Evolutionary conservation across 2,888 invertebrate species (phyloP).

Genomic region (Hofmannophila pseudospretella): DNA sequence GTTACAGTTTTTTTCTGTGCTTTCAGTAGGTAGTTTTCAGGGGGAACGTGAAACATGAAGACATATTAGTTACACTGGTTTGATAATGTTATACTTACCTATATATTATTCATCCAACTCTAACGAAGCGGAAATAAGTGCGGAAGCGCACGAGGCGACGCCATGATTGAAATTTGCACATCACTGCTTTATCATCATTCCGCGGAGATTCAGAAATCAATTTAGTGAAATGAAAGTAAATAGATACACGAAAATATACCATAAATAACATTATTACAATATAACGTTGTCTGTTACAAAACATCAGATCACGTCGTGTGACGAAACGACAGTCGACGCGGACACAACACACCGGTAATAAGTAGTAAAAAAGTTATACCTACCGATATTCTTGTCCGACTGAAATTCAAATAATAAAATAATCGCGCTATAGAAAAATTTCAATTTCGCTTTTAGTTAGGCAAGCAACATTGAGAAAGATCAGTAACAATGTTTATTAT

Average conservation of each 20-base stretch:
- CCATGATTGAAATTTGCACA: conserved; percentile 38
- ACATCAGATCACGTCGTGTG: conserved; percentile 40
- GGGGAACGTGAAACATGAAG: no score
- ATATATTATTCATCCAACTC: neutral
- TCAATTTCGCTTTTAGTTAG: conserved; percentile 28
- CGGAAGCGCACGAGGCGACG: conserved; percentile 15
- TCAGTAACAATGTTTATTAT: conserved; percentile 14
- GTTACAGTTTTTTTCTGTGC: no score
- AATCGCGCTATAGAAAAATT: conserved; percentile 16
- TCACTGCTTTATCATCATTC: conserved; percentile 27
- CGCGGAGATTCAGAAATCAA: conserved; percentile 29
- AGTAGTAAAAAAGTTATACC: no score
- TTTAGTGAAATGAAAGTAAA: conserved; percentile 21
- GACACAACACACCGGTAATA: conserved; percentile 23
- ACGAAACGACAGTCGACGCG: conserved; percentile 22
- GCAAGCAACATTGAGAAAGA: conserved; percentile 25
- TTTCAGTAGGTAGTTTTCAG: no score
- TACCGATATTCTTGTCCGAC: conserved; percentile 18
- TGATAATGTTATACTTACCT: no score
- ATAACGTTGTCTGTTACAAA: conserved; percentile 25
- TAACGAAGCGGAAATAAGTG: conserved; percentile 9
- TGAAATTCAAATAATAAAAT: conserved; percentile 14
- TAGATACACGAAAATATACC: conserved; percentile 23
- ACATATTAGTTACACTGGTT: no score
- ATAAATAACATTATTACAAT: conserved; percentile 13